A percentile compares a stretch with the other conserved stretches of the same genome.
These are phyloP conservation scores for Ctenochaetus hawaiiensis DNA, from an alignment of 2,797 vertebrate genomes.

Conservation along the genomic window DNA sequence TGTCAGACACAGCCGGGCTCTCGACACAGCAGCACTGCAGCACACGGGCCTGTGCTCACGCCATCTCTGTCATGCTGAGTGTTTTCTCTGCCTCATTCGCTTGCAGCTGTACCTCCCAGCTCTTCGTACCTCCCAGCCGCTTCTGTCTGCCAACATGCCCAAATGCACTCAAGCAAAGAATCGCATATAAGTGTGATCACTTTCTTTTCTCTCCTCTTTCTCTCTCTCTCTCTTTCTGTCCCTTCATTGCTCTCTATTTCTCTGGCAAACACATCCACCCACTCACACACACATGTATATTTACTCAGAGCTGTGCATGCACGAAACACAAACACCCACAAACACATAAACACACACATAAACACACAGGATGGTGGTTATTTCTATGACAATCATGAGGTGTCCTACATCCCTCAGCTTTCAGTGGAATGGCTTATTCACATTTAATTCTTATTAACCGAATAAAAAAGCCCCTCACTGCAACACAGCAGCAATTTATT, in stretches of 20 bases:
- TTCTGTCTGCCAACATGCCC: constrained; percentile 46
- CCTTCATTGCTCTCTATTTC: background rate
- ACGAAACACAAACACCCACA: constrained; percentile 45
- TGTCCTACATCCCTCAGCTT: constrained; percentile 52
- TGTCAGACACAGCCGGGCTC: constrained; percentile 56
- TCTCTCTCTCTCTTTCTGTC: background rate
- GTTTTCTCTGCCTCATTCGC: constrained; percentile 59
- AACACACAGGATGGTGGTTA: constrained; percentile 5
- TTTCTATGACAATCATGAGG: constrained; percentile 40
- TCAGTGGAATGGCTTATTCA: constrained; percentile 53
- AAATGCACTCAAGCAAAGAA: constrained; percentile 57
- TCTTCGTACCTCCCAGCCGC: constrained; percentile 46
- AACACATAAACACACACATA: background rate
- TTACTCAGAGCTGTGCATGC: constrained; percentile 18
- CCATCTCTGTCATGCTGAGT: constrained; percentile 47
- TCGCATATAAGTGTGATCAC: constrained; percentile 53
- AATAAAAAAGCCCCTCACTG: constrained; percentile 11
- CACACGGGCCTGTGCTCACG: constrained; percentile 12
- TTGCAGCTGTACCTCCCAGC: constrained; percentile 58
- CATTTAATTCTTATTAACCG: constrained; percentile 53
- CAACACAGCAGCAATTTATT: constrained; percentile 38
- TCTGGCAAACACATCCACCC: constrained; percentile 47
- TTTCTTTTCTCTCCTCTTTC: constrained; percentile 17
- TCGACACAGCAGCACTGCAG: constrained; percentile 34
- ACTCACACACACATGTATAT: constrained; percentile 30